Evolutionary conservation across 1,140 invertebrate genomes (phyloP), one percentile per base, ranked within the genome.

Genomic region (Arion vulgaris): DNA sequence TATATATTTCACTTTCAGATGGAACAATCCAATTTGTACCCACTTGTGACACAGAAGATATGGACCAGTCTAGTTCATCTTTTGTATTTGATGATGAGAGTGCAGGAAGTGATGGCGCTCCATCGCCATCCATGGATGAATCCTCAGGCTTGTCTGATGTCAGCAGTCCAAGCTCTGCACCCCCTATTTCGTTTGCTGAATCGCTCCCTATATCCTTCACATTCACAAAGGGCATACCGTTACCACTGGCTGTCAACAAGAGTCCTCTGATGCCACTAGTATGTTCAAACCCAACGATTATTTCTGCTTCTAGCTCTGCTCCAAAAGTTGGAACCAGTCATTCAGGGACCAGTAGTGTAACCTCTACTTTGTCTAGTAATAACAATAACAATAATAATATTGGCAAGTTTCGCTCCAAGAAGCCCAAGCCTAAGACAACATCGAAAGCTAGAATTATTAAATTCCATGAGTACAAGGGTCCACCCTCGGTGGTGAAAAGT

Each of bases 381-480:
- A 83, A 74, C 71, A 85, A 57, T 80, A 80, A 49, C 28, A 84
- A 77, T 80, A 85, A 75, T 77, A 80, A 74, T 72, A 87, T 85
- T 38, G 87, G 88, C 41, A 90, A 91, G 83, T 86, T 85, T 62
- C 89, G 88, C 87, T 93, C 95, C 68, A 98, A 98, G 92, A 98
- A 98, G 92, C 95, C 95, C 41, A 97, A 97, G 91, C 95, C 95
- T 74, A 96, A 96, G 89, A 94, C 95, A 9, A 94, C 95, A 82
- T 94, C 95, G 0, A 98, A 98, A 91, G 95, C 96, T 1, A 95
- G 91, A 86, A 90, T 91, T 66, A 98, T 99, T 83, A 99, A 99
- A 93, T 99, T 99, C 92, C 98, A 99, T 92, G 98, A 99, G 92
- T 99, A 99, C 92, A 99, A 98, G 93, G 97, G 97, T 77, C 98